Base-by-base conservation (phyloP, 2,113 vertebrate genomes). In the Pholis gunnellus region DNA sequence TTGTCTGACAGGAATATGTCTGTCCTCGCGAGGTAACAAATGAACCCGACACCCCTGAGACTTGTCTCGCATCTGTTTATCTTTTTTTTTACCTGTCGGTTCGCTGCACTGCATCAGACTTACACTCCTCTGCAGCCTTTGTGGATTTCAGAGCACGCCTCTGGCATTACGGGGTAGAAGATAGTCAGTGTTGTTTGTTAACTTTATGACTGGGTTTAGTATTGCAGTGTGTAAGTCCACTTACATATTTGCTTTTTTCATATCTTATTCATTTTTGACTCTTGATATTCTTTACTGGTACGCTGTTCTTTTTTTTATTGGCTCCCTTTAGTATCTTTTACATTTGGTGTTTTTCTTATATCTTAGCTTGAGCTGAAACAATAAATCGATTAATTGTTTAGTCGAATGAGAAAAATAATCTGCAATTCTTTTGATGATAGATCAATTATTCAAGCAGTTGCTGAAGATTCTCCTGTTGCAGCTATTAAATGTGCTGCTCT, bases 51-150 rank as follows among this genome's bases (percentile, higher is more conserved):
- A 88, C 93, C 87, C 92, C 82, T 70, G 91, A 93, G 93, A 93
- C 93, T 82, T 87, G 78, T 84, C 89, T 89, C 87, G 92, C 94
- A 95, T 94, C 93, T 95, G 93, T 94, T 95, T 95, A 94, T 92
- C 89, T 91, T 92, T 90, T 91, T 92, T 89, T 91, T 92, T 85
- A 93, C 91, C 92, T 90, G 89, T 91, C 92, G 91, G 89, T 87
- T 91, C 81, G 71, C 91, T 84, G 79, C 91, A 79, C 90, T 79
- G 93, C 82, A 90, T 89, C 90, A 90, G 90, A 82, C 92, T 91
- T 89, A 90, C 93, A 88, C 89, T 89, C 86, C 77, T 93, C 89
- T 72, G 82, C 89, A 88, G 89, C 76, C 87, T 87, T 80, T 79
- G 69, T 81, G 68, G 83, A 81, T 87, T 87, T 88, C 91, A 79